phyloP scores from a whole-genome alignment of 2,797 vertebrate species.

The Xenops minutus region DNA sequence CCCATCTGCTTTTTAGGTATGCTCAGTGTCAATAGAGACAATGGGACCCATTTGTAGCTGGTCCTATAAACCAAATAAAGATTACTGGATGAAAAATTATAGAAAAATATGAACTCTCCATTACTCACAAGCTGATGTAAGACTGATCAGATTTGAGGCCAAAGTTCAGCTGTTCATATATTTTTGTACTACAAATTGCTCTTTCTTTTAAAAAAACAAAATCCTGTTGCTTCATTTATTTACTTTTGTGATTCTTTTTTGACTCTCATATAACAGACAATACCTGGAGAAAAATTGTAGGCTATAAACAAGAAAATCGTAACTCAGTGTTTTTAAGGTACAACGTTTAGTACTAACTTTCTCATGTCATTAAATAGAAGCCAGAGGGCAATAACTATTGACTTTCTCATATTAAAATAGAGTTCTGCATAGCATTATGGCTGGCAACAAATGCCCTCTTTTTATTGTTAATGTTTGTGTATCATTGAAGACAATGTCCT shows the following conservation, averaged over 20 bases:
- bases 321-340: neutral
- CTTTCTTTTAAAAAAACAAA: neutral
- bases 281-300: neutral
- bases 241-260: neutral
- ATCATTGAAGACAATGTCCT: neutral
- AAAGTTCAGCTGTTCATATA: neutral
- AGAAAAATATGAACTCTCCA: neutral
- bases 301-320: neutral
- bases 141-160: neutral
- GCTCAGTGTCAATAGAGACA: neutral
- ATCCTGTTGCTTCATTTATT: neutral
- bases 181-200: neutral
- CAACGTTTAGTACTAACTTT: neutral
- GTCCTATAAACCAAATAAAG: neutral
- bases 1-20: neutral
- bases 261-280: neutral
- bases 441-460: neutral
- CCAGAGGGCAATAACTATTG: neutral
- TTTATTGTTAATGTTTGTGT: neutral
- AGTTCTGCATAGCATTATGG: neutral
- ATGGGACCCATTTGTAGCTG: neutral
- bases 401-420: neutral
- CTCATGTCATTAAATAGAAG: neutral
- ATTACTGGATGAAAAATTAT: neutral
- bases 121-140: neutral